These are phyloP conservation scores for Autographa gamma DNA, from an alignment of 2,888 invertebrate genomes.

Conservation along the genomic window DNA sequence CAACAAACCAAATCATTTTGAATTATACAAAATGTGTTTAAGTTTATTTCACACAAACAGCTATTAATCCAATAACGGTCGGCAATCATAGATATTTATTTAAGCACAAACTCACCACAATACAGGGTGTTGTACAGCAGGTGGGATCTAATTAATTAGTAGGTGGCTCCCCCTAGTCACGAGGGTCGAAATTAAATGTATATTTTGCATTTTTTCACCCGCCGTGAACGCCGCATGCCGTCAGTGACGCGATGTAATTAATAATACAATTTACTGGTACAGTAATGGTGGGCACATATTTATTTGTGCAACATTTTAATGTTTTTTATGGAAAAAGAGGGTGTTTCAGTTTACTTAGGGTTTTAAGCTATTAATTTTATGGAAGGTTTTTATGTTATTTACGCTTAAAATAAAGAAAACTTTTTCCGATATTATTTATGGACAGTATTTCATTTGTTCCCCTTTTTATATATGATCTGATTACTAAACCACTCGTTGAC, in stretches of 20 bases:
- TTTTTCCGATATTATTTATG: background rate
- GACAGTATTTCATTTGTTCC: background rate
- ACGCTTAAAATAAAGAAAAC: background rate
- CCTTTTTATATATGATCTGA: background rate
- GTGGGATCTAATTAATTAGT: constrained; percentile 85
- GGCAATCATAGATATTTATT: constrained; percentile 63
- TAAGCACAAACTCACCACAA: constrained; percentile 69
- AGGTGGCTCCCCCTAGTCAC: constrained; percentile 70
- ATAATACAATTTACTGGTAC: constrained; percentile 68
- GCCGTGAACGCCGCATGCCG: constrained; percentile 72
- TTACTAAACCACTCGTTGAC: constrained; percentile 22
- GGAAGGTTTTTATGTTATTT: constrained; percentile 8
- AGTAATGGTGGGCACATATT: constrained; percentile 63
- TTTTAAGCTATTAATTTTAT: constrained; percentile 34
- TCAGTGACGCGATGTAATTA: constrained; percentile 75
- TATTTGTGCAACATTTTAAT: constrained; percentile 47
- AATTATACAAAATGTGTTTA: constrained; percentile 26
- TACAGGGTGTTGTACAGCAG: constrained; percentile 76
- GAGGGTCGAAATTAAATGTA: constrained; percentile 84
- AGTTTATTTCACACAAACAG: constrained; percentile 37
- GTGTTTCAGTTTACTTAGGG: constrained; percentile 36
- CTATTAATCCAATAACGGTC: constrained; percentile 50
- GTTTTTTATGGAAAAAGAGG: constrained; percentile 46
- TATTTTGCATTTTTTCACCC: constrained; percentile 83
- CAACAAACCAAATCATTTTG: constrained; percentile 21